A percentile compares a stretch with the other conserved stretches of the same genome.
phyloP scores from a whole-genome alignment of 2,113 vertebrate species.

The Sinocyclocheilus anophthalmus region DNA sequence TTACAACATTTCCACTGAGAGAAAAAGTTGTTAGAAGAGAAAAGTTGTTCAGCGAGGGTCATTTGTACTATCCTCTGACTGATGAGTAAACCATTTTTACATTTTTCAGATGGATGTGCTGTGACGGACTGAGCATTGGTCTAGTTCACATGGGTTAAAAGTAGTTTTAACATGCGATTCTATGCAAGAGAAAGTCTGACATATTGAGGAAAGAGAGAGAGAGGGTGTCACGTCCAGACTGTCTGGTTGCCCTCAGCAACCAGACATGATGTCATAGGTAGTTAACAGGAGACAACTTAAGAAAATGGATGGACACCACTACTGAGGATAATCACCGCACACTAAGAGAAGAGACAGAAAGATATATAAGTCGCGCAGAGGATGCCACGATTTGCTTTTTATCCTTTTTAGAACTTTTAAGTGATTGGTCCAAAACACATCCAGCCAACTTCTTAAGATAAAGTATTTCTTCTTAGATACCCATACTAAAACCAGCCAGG shows the following conservation, averaged over 20 bases:
- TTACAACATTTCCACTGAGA: too few species aligned
- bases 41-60: neutral
- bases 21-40: too few species aligned
- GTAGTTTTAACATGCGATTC: constrained; percentile 69
- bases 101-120: constrained; percentile 24
- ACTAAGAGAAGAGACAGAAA: constrained; percentile 25
- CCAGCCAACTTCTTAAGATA: too few species aligned
- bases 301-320: constrained; percentile 66
- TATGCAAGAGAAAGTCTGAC: constrained; percentile 67
- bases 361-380: neutral
- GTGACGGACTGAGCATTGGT: neutral
- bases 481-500: too few species aligned
- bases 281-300: constrained; percentile 70
- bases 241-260: constrained; percentile 89
- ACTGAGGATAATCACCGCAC: constrained; percentile 58
- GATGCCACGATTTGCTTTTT: too few species aligned
- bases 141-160: constrained; percentile 47
- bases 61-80: neutral
- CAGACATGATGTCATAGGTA: constrained; percentile 91
- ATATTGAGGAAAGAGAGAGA: constrained; percentile 61
- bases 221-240: constrained; percentile 80
- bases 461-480: too few species aligned
- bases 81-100: neutral
- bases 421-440: too few species aligned
- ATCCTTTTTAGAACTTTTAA: too few species aligned